These are phyloP conservation scores for Hippocampus abdominalis DNA, from an alignment of 2,113 vertebrate species.

Conservation along the genomic window DNA sequence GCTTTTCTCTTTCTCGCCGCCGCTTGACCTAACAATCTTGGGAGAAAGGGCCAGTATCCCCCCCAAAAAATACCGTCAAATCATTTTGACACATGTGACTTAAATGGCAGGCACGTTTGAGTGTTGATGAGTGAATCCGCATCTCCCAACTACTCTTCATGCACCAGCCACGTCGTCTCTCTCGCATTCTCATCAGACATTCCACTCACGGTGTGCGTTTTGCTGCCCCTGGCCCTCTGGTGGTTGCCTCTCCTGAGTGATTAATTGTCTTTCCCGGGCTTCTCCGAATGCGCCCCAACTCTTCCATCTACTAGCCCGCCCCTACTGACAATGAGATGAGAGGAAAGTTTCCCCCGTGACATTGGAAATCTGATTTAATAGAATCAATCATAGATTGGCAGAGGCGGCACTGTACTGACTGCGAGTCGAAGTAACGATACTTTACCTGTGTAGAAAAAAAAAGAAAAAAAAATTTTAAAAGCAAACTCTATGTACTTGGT, in stretches of 20 bases:
- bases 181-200: conserved; percentile 5
- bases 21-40: background rate
- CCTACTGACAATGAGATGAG: conserved; percentile 4
- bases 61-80: background rate
- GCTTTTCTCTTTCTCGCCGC: background rate
- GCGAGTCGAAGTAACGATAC: background rate
- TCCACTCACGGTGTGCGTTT: conserved; percentile 6
- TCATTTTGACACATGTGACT: no score
- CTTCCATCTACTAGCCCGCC: background rate
- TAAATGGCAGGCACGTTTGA: no score
- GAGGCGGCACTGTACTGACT: background rate
- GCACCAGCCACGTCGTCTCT: background rate
- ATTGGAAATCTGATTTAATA: background rate
- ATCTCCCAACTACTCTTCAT: conserved; percentile 2
- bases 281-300: conserved; percentile 13
- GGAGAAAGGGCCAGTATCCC: background rate
- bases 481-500: no score
- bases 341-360: background rate
- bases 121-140: background rate
- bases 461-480: no score
- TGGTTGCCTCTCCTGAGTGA: conserved; percentile 27
- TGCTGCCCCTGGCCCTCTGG: conserved; percentile 18
- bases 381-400: background rate
- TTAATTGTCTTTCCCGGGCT: conserved; percentile 33
- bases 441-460: no score